phyloP scores from a whole-genome alignment of 2,797 vertebrate species.

The Eulemur mongoz region DNA sequence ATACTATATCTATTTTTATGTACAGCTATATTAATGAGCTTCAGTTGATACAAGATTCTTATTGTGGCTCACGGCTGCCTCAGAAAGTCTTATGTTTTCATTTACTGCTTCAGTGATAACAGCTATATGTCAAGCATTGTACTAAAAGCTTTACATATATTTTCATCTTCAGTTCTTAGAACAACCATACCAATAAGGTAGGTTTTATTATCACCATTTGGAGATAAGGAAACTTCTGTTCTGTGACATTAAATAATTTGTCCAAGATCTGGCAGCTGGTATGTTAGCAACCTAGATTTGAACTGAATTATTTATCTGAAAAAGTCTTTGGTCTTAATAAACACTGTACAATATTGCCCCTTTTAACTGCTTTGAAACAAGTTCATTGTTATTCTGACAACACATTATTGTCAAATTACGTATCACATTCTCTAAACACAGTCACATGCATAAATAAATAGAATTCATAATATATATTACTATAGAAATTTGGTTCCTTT shows the following conservation, averaged over 20 bases:
- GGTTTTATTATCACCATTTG: background rate
- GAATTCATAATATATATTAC: background rate
- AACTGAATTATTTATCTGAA: background rate
- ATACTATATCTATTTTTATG: background rate
- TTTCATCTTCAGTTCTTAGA: constrained; percentile 13
- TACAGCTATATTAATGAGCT: background rate
- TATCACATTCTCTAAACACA: background rate
- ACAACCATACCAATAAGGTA: background rate
- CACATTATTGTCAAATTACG: background rate
- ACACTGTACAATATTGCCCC: background rate
- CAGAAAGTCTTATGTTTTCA: background rate
- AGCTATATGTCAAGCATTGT: background rate
- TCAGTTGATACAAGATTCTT: background rate
- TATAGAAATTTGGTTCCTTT: constrained; percentile 15
- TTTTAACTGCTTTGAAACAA: constrained; percentile 4
- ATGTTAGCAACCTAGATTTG: background rate
- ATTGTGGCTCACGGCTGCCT: background rate
- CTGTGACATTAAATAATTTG: constrained; percentile 6
- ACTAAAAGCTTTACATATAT: background rate
- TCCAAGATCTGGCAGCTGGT: background rate
- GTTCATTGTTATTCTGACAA: constrained; percentile 1
- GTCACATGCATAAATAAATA: constrained; percentile 13
- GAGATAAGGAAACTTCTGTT: background rate
- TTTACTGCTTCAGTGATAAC: background rate
- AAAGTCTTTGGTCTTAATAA: constrained; percentile 53